Evolutionary conservation across 2,797 vertebrate species (phyloP).

Genomic region (Gastrophryne carolinensis): DNA sequence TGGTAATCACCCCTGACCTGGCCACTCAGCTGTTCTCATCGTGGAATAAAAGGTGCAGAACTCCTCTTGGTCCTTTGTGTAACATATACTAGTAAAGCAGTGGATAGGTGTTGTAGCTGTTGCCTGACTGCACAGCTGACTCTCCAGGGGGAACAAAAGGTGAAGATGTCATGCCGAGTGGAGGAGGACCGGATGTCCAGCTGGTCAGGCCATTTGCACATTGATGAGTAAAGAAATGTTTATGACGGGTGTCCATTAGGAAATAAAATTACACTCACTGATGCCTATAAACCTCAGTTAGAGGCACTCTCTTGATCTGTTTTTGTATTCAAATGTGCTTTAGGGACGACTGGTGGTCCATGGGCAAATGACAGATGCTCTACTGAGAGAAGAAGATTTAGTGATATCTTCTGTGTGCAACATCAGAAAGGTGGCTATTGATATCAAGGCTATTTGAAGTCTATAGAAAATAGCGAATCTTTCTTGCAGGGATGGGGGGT

Average conservation of each 20-base stretch:
- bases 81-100: background rate
- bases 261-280: too few relatives aligned
- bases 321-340: too few relatives aligned
- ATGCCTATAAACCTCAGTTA: too few relatives aligned
- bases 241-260: background rate
- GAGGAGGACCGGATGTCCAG: background rate
- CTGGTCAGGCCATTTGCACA: background rate
- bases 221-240: conserved; percentile 5
- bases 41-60: background rate
- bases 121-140: background rate
- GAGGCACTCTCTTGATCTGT: too few relatives aligned
- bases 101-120: background rate
- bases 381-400: too few relatives aligned
- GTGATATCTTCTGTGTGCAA: too few relatives aligned
- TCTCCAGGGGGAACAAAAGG: conserved; percentile 15
- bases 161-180: conserved; percentile 24
- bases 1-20: background rate
- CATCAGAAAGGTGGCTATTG: too few relatives aligned
- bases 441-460: too few relatives aligned
- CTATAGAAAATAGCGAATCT: too few relatives aligned
- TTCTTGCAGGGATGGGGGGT: too few relatives aligned
- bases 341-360: too few relatives aligned
- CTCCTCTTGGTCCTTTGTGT: background rate
- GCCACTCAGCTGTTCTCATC: conserved; percentile 10
- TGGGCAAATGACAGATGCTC: too few relatives aligned